Percentiles rank a stretch among this genome's conserved stretches.
Conservation (phyloP, 2,113 vertebrate species). For the Tichodroma muraria region DNA sequence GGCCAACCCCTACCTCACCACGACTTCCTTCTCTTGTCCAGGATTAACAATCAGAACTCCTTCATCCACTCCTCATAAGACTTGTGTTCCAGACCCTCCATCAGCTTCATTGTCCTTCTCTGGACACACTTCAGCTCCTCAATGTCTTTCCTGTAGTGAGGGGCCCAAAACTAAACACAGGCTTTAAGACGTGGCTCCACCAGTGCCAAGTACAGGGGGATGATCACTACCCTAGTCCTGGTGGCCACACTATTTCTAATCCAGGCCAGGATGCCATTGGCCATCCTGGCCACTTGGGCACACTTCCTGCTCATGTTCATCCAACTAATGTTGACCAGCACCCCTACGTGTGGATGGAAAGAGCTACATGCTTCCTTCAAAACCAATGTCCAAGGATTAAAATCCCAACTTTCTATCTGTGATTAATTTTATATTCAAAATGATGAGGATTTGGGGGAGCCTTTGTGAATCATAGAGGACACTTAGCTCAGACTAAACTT, state of each 20-base stretch:
- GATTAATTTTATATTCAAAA: neutral
- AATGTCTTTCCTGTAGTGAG: neutral
- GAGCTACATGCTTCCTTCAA: neutral
- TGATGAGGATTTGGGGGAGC: neutral
- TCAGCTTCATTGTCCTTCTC: neutral
- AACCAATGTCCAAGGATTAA: neutral
- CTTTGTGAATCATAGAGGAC: neutral
- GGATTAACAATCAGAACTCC: neutral
- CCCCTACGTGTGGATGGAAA: neutral
- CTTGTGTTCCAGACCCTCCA: neutral
- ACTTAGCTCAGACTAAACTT: neutral
- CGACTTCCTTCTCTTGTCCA: neutral
- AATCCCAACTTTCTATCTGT: neutral
- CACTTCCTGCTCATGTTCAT: neutral
- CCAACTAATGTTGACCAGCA: neutral
- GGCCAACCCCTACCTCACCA: too few relatives aligned
- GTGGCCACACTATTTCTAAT: neutral
- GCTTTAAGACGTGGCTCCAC: neutral
- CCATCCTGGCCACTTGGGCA: neutral
- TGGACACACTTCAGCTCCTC: neutral
- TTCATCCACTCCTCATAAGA: neutral
- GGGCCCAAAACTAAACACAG: neutral
- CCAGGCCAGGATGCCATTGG: neutral
- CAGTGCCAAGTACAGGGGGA: too few relatives aligned
- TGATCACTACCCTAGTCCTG: rapidly evolving